Conservation (phyloP, 2,888 invertebrate species). For the Eupithecia abbreviata region DNA sequence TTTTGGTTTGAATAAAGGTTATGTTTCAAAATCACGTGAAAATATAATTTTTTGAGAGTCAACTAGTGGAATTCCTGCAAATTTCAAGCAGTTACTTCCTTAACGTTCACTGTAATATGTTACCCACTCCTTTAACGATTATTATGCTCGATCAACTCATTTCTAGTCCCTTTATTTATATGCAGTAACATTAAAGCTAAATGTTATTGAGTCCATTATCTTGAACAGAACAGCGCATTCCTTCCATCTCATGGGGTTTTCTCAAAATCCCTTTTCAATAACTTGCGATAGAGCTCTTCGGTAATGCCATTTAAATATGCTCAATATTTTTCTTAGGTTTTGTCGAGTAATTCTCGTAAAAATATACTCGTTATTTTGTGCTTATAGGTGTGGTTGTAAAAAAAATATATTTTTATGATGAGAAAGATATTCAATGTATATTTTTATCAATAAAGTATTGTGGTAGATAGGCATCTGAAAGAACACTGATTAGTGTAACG, state of each 20-base stretch:
- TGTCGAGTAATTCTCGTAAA: conserved; percentile 36
- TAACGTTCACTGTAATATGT: conserved; percentile 2
- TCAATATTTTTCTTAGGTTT: conserved; percentile 34
- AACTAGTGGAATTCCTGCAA: neutral
- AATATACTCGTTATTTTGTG: conserved; percentile 33
- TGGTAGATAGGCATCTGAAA: neutral
- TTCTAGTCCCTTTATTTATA: conserved; percentile 25
- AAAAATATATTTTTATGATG: neutral
- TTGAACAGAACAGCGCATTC: conserved; percentile 33
- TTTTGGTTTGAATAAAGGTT: neutral
- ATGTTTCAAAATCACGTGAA: neutral
- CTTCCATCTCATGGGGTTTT: conserved; percentile 41
- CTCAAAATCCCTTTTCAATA: conserved; percentile 39
- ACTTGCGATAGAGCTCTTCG: conserved; percentile 34
- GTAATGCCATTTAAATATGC: conserved; percentile 37
- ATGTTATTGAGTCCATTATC: conserved; percentile 37
- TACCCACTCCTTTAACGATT: conserved; percentile 9
- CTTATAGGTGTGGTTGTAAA: neutral
- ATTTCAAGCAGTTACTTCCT: neutral
- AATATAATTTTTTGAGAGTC: neutral
- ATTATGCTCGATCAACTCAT: conserved; percentile 18
- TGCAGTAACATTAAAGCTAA: conserved; percentile 34
- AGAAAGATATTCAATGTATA: neutral
- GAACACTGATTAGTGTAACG: neutral
- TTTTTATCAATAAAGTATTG: neutral